Base-by-base conservation (phyloP, 2,113 vertebrate genomes). In the Eurystomus gularis region DNA sequence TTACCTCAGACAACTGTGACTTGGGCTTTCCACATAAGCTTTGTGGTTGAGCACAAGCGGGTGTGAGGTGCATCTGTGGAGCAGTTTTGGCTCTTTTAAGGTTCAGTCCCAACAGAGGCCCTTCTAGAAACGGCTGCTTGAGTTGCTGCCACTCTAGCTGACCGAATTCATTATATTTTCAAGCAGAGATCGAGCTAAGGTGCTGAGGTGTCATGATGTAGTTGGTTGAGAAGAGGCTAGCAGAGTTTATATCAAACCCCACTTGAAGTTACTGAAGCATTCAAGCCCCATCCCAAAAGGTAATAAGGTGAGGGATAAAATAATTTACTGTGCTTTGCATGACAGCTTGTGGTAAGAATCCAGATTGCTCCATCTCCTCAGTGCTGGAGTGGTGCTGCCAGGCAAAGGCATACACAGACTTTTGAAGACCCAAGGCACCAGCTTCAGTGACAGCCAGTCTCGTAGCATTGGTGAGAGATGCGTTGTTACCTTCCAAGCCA, bases 381-480 rank as follows among this genome's bases (percentile, higher is more conserved):
- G 5, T 24, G 49, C 82, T 69, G 44, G 23, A 77, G 48, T 6
- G 9, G 10, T 4, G 5, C 52, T 64, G 52, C 37, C 6, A 3
- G 39, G 49, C 40, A 46, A 5, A 8, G 11, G 29, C 15, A 1
- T 2, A 13, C 6, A 26, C 20, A 48, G 24, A 42, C 40, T 58
- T 82, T 9, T 29, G 46, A 7, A 61, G 2, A 1, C 16, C 75
- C 3, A 1, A 49, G 16, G 44, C 40, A 49, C 18, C 13, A 62
- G 40, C 19, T 23, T 16, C 51, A 15, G 35, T 33, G 52, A 13
- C 76, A 37, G 13, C 52, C 61, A 33, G 7, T 16, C 65, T 17
- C 2, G 0, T 0, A 46, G 52, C 28, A 3, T 0, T 40, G 61
- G 25, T 37, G 83, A 62, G 51, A 17, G 61, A 31, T 1, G 13